Percentiles rank a stretch among this genome's conserved stretches.
phyloP scores from a whole-genome alignment of 2,888 invertebrate species.

The Drosophila neotestacea region DNA sequence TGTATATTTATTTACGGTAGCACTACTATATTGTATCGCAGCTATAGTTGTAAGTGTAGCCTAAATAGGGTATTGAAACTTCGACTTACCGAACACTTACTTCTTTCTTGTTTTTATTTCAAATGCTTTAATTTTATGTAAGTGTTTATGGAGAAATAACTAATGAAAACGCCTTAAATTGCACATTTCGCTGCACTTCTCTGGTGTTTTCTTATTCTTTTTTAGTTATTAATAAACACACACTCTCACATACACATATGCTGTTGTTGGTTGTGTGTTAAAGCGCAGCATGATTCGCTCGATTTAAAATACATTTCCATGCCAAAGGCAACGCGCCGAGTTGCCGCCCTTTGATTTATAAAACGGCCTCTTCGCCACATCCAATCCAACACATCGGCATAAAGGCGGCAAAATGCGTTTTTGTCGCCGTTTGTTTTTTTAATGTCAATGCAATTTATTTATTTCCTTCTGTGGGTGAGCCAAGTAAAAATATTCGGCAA shows the following conservation, averaged over 20 bases:
- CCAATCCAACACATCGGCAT: slow-evolving; percentile 38
- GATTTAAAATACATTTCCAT: slow-evolving; percentile 84
- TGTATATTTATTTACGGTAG: too few relatives aligned
- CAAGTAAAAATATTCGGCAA: slow-evolving; percentile 37
- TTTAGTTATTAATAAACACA: slow-evolving; percentile 71
- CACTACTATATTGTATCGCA: too few relatives aligned
- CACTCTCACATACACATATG: slow-evolving; percentile 14
- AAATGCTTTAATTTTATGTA: slow-evolving; percentile 77
- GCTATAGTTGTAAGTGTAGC: too few relatives aligned
- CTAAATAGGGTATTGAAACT: too few relatives aligned
- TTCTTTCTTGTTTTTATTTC: slow-evolving; percentile 45
- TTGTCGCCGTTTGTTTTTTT: slow-evolving; percentile 63
- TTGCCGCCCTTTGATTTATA: slow-evolving; percentile 81
- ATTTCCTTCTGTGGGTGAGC: slow-evolving; percentile 24
- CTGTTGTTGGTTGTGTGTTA: slow-evolving; percentile 61
- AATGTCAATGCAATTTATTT: slow-evolving; percentile 66
- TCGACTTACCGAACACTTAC: too few relatives aligned
- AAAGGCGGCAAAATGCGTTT: slow-evolving; percentile 35
- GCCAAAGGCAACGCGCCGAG: slow-evolving; percentile 79
- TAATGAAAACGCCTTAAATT: slow-evolving; percentile 75
- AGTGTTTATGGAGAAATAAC: slow-evolving; percentile 80
- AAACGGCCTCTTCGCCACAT: slow-evolving; percentile 54
- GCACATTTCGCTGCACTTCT: slow-evolving; percentile 64
- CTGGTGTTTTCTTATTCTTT: slow-evolving; percentile 19
- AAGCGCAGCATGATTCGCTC: slow-evolving; percentile 83